A percentile compares a stretch with the other conserved stretches of the same genome.
Evolutionary conservation across 2,797 vertebrate species (phyloP).

Genomic region (Cheirogaleus major): DNA sequence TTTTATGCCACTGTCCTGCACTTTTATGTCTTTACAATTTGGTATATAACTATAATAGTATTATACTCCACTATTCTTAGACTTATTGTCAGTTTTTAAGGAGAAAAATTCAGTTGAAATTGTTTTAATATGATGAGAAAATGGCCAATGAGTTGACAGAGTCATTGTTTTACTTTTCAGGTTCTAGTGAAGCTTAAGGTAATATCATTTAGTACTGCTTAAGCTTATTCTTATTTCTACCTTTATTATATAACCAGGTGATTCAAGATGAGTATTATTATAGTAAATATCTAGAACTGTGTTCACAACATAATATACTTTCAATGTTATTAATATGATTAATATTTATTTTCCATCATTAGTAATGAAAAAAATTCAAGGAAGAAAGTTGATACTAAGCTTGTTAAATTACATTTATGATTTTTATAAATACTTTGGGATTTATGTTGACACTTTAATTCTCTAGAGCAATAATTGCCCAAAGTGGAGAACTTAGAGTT

Average conservation of each 20-base stretch:
- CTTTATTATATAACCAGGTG: slow-evolving; percentile 42
- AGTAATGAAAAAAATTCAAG: slow-evolving; percentile 48
- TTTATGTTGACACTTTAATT: slow-evolving; percentile 10
- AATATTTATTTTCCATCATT: slow-evolving; percentile 68
- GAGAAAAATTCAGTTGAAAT: not conserved
- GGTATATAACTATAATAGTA: too few relatives aligned
- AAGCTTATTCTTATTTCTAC: not conserved
- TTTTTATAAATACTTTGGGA: not conserved
- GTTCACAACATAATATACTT: slow-evolving; percentile 61
- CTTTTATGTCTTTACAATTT: not conserved
- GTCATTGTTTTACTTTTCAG: not conserved
- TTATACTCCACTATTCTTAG: not conserved
- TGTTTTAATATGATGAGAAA: not conserved
- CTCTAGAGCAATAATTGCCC: not conserved
- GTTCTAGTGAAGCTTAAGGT: slow-evolving; percentile 32
- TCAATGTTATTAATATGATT: slow-evolving; percentile 44
- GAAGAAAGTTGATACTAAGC: slow-evolving; percentile 74
- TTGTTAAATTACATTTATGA: slow-evolving; percentile 47
- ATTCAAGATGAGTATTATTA: slow-evolving; percentile 52
- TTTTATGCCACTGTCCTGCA: not conserved
- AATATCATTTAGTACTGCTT: not conserved
- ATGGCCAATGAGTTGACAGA: not conserved
- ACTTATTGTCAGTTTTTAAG: not conserved
- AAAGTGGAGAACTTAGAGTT: not conserved
- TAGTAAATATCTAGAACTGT: slow-evolving; percentile 64